phyloP scores from a whole-genome alignment of 2,113 vertebrate species.

The Vidua chalybeata region DNA sequence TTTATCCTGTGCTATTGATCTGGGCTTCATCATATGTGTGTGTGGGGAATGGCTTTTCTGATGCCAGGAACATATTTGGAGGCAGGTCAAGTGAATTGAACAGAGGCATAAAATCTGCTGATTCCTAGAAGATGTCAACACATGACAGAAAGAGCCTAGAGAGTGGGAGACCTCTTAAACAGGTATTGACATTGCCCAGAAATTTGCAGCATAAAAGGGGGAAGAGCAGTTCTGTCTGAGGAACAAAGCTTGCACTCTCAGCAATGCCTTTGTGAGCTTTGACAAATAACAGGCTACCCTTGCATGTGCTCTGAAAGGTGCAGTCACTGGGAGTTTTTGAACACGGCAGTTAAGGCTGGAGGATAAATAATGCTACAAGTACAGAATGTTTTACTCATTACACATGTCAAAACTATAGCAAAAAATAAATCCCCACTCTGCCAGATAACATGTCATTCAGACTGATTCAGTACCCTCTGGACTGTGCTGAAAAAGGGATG shows the following conservation, averaged over 20 bases:
- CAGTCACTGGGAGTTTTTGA: slow-evolving; percentile 46
- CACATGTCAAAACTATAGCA: slow-evolving; percentile 20
- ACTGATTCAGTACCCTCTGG: slow-evolving; percentile 16
- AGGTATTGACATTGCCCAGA: slow-evolving; percentile 42
- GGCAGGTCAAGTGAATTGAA: slow-evolving; percentile 58
- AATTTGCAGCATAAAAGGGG: slow-evolving; percentile 40
- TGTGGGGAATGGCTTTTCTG: slow-evolving; percentile 60
- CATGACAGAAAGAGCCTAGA: slow-evolving; percentile 31
- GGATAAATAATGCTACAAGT: slow-evolving; percentile 31
- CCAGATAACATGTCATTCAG: not conserved
- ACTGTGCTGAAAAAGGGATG: not conserved
- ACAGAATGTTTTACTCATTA: slow-evolving; percentile 34
- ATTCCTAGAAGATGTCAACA: slow-evolving; percentile 55
- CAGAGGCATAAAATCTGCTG: slow-evolving; percentile 59
- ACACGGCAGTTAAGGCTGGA: not conserved
- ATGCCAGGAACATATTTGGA: slow-evolving; percentile 32
- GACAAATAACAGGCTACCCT: slow-evolving; percentile 43
- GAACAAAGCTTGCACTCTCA: slow-evolving; percentile 49
- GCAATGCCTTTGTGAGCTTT: slow-evolving; percentile 54
- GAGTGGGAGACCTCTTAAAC: slow-evolving; percentile 57
- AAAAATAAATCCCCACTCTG: not conserved
- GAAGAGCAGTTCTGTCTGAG: slow-evolving; percentile 5
- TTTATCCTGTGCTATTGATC: slow-evolving; percentile 66
- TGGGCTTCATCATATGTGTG: slow-evolving; percentile 56
- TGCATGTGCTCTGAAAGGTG: slow-evolving; percentile 40